Evolutionary conservation across 2,113 vertebrate genomes (phyloP).

Genomic region (Melanostigma gelatinosum): DNA sequence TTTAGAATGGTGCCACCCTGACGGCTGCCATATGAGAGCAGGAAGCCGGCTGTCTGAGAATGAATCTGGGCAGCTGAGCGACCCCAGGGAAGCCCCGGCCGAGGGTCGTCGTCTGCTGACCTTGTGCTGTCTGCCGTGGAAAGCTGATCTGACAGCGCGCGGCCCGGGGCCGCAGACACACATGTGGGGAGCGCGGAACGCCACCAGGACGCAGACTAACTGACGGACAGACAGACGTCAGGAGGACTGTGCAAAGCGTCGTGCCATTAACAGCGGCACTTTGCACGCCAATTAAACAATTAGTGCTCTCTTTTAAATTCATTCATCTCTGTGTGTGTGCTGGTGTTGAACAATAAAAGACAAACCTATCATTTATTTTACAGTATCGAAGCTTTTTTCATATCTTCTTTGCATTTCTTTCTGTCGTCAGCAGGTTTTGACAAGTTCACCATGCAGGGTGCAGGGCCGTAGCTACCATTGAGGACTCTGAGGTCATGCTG

Average conservation of each 20-base stretch:
- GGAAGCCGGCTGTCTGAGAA: constrained; percentile 58
- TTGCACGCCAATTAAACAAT: constrained; percentile 53
- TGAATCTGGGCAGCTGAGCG: constrained; percentile 70
- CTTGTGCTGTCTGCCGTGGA: constrained; percentile 77
- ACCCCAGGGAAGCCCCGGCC: constrained; percentile 60
- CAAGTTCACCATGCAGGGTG: not conserved
- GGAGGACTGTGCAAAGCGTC: constrained; percentile 19
- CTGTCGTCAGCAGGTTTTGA: no score
- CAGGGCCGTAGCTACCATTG: not conserved
- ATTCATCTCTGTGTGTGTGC: not conserved
- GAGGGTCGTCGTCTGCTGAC: constrained; percentile 71
- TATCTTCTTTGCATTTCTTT: not conserved
- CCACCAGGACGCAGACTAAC: constrained; percentile 35
- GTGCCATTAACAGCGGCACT: constrained; percentile 6
- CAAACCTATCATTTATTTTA: not conserved
- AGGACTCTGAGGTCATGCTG: not conserved
- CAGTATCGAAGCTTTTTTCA: not conserved
- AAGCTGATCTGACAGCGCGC: constrained; percentile 77
- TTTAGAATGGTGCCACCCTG: constrained; percentile 24
- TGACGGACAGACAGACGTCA: constrained; percentile 23
- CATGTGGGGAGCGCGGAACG: constrained; percentile 36
- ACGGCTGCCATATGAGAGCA: constrained; percentile 14
- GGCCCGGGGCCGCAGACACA: constrained; percentile 55
- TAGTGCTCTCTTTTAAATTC: constrained; percentile 8
- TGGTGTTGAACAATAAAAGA: not conserved